Percentiles rank a stretch among this genome's conserved stretches.
Evolutionary conservation across 2,888 invertebrate genomes (phyloP).

Genomic region (Phaonia tiefii): DNA sequence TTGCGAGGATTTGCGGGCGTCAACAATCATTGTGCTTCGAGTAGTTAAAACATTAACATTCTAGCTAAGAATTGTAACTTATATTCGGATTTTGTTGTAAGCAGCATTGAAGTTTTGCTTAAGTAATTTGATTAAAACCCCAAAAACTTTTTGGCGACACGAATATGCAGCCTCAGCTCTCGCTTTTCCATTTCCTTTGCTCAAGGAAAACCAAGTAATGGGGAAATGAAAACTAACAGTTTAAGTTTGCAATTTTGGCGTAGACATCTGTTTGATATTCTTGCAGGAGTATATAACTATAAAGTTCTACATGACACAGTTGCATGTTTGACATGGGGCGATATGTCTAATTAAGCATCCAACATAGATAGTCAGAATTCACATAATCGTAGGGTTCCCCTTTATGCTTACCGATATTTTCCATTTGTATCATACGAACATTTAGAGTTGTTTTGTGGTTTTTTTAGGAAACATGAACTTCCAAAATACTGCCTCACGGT

Average conservation of each 20-base stretch:
- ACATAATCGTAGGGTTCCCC: not conserved
- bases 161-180: constrained; percentile 54
- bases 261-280: constrained; percentile 58
- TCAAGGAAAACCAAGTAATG: constrained; percentile 20
- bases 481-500: too few species aligned
- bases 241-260: constrained; percentile 62
- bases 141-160: constrained; percentile 54
- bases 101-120: constrained; percentile 10
- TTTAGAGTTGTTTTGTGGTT: too few species aligned
- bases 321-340: constrained; percentile 67
- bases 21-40: too few species aligned
- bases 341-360: constrained; percentile 66
- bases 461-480: too few species aligned
- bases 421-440: too few species aligned
- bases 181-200: not conserved
- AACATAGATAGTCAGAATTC: constrained; percentile 29
- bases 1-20: constrained; percentile 47
- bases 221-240: constrained; percentile 36
- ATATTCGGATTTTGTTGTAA: constrained; percentile 13
- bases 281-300: constrained; percentile 50
- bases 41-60: constrained; percentile 53
- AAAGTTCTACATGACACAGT: constrained; percentile 64
- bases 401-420: not conserved
- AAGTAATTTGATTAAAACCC: constrained; percentile 62
- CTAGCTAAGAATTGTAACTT: constrained; percentile 58